Conservation (phyloP, 2,797 vertebrate genomes). For the Anabacerthia variegaticeps region DNA sequence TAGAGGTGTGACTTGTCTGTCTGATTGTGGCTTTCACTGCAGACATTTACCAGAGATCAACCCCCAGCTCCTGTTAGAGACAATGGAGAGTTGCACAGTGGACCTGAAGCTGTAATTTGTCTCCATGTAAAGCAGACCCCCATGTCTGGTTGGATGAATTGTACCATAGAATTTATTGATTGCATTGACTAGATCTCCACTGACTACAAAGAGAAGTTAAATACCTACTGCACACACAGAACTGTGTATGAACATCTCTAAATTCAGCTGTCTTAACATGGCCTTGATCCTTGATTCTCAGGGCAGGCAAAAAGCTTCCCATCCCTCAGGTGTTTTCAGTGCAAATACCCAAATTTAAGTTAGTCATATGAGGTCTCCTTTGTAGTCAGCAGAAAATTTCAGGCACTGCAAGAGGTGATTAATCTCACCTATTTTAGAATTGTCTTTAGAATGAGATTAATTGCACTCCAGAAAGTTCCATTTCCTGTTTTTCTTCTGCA, state of each 20-base stretch:
- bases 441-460: constrained; percentile 5
- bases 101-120: background rate
- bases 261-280: background rate
- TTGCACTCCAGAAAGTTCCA: background rate
- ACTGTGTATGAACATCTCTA: background rate
- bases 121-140: background rate
- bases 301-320: background rate
- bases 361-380: background rate
- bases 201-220: background rate
- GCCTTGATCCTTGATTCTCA: background rate
- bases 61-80: background rate
- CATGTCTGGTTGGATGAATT: background rate
- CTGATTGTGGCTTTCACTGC: background rate
- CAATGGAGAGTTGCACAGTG: background rate
- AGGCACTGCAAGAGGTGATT: background rate
- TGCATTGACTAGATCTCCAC: background rate
- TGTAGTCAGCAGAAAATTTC: background rate
- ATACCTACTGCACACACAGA: background rate
- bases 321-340: background rate
- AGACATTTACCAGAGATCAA: background rate
- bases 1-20: background rate
- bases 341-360: background rate
- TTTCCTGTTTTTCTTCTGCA: background rate
- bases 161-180: background rate
- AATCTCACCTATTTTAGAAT: background rate